phyloP scores from a whole-genome alignment of 37 sponge, comb jelly and placozoan species.

The Spongilla lacustris region DNA sequence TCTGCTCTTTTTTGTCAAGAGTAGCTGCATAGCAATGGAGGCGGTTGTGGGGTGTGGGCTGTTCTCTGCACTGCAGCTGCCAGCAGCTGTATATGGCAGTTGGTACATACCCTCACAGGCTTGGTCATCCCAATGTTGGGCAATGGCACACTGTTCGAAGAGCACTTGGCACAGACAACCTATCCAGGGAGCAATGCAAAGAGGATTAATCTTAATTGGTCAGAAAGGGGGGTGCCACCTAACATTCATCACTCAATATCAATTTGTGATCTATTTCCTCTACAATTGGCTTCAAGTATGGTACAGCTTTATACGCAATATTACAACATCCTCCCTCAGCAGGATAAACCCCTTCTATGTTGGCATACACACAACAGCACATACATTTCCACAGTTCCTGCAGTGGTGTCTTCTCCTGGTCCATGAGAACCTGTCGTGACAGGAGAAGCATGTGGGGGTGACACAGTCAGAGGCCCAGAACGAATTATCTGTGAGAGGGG shows the following conservation, averaged over 20 bases:
- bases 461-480: conserved; percentile 58
- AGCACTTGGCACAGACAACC: conserved; percentile 80
- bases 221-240: too few species aligned
- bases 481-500: neutral
- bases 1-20: too few species aligned
- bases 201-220: neutral
- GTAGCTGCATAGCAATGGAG: neutral
- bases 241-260: neutral
- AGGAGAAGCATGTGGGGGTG: conserved; percentile 35
- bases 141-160: conserved; percentile 56
- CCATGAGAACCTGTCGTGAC: conserved; percentile 64
- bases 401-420: conserved; percentile 78
- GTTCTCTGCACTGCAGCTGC: conserved; percentile 3
- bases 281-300: neutral
- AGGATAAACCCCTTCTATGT: too few species aligned
- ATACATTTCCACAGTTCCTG: conserved; percentile 78
- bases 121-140: conserved; percentile 43
- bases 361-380: neutral
- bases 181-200: conserved; percentile 3
- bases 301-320: too few species aligned
- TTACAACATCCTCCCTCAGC: too few species aligned
- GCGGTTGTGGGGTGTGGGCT: neutral
- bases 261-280: neutral
- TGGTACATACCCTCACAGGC: conserved; percentile 66
- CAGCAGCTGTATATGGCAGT: conserved; percentile 63